A percentile compares a stretch with the other conserved stretches of the same genome.
These are phyloP conservation scores for Cheirogaleus medius DNA, from an alignment of 2,113 vertebrate species.

Conservation along the genomic window DNA sequence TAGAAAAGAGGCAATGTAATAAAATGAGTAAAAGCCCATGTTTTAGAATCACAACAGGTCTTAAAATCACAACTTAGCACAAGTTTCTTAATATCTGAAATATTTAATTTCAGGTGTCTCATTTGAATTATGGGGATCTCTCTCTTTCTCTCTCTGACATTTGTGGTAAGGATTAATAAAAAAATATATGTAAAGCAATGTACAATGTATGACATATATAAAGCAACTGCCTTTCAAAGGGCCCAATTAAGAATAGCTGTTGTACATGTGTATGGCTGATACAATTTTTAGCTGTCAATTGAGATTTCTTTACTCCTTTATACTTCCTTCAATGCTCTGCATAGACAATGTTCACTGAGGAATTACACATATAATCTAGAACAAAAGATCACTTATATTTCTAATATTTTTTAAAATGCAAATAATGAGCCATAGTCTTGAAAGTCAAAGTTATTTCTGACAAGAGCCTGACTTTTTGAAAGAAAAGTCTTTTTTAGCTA, in stretches of 20 bases:
- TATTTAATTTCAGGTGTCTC: neutral
- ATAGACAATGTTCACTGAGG: neutral
- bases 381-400: neutral
- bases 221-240: neutral
- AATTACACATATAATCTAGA: neutral
- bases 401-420: neutral
- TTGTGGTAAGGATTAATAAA: constrained; percentile 37
- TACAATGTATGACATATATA: neutral
- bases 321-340: neutral
- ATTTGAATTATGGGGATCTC: neutral
- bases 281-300: constrained; percentile 32
- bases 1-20: neutral
- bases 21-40: neutral
- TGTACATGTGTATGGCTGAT: neutral
- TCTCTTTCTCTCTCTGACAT: neutral
- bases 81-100: neutral
- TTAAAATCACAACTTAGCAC: neutral
- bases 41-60: neutral
- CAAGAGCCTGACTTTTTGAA: neutral
- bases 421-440: neutral
- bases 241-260: neutral
- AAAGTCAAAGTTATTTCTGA: neutral
- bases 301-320: neutral
- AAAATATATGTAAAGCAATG: neutral
- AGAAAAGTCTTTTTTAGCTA: neutral